Evolutionary conservation across 2,888 invertebrate species (phyloP), one percentile per base, ranked within the genome.

Genomic region (Melinaea menophilus): DNA sequence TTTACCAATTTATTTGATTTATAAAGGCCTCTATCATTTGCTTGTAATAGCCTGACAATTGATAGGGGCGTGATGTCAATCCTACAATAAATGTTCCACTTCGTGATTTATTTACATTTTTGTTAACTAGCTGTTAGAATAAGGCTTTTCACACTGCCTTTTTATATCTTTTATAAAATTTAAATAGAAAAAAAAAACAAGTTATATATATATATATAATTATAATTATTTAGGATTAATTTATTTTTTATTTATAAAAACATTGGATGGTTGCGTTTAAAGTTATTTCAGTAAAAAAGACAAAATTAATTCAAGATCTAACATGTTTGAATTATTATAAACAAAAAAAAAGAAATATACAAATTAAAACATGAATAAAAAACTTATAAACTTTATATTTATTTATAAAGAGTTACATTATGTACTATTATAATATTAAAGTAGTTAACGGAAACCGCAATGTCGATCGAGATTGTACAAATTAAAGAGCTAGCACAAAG

Each of bases 401-500:
- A 9, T 51, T 31, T 51, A 31, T 51, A 31, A 51, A 51, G 7
- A 31, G 51, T 46, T 46, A n/a, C n/a, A 46, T 46, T 4, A 51
- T 5, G 2, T 22, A 31, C 5, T 22, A 31, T 22, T 51, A 4
- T 31, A 51, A 54, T 66, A 68, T 63, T 65, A 65, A 64, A 66
- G 56, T 59, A 56, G 67, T 59, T 70, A 75, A 75, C 74, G 75
- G 73, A 82, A 82, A 84, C 82, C 81, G 68, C 80, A 80, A 75
- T 62, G 68, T 73, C 63, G 72, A 73, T 73, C 69, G 71, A 77
- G 80, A 79, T 79, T 81, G 77, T 75, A 75, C 72, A 78, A 81
- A 80, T 82, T 80, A 80, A 79, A 77, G 74, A 76, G 75, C 64
- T 70, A 72, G 69, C 64, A 73, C 74, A 79, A 80, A 73, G 76